Evolutionary conservation across 2,888 invertebrate genomes (phyloP), one percentile per base, ranked within the genome.

Genomic region (Sarcophaga variegata): DNA sequence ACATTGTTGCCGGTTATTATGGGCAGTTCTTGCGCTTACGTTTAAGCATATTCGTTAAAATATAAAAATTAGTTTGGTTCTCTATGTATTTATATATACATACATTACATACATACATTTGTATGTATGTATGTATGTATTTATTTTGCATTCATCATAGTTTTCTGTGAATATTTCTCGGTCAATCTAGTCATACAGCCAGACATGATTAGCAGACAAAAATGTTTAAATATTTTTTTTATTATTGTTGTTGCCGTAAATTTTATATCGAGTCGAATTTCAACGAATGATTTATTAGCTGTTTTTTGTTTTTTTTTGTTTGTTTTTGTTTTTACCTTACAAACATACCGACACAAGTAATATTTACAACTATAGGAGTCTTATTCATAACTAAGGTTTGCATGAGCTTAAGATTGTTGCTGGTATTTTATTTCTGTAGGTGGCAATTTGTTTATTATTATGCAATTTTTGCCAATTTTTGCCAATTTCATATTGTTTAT

Each of bases 381-480:
- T 20, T 59, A 17, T 59, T 12, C 59, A 59, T 17, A 59, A 1
- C 47, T 59, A 4, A 49, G 25, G 67, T 25, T 10, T 47, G 37
- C 62, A n/a, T 59, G 17, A 6, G 12, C 20, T 22, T 62, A 37
- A 37, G 37, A 37, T 8, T 37, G 37, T 2, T 37, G 37, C 37
- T 37, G 37, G 74, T 70, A 37, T 6, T 62, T 59, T 12, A 45
- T 64, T 62, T 80, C 64, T 80, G 76, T 86, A 63, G 85, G 79
- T 79, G 85, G 81, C 60, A 83, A 66, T 77, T 83, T 81, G 45
- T 82, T 4, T 66, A 49, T 59, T 71, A 71, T 86, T 86, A 63
- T 86, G 86, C 76, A 86, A 83, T 69, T 79, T 27, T 76, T 79
- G 85, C 67, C 60, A 78, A 77, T 76, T 85, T 77, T 6, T 20